Evolutionary conservation across 2,797 vertebrate species (phyloP).

Genomic region (Leptatherina wallacei): DNA sequence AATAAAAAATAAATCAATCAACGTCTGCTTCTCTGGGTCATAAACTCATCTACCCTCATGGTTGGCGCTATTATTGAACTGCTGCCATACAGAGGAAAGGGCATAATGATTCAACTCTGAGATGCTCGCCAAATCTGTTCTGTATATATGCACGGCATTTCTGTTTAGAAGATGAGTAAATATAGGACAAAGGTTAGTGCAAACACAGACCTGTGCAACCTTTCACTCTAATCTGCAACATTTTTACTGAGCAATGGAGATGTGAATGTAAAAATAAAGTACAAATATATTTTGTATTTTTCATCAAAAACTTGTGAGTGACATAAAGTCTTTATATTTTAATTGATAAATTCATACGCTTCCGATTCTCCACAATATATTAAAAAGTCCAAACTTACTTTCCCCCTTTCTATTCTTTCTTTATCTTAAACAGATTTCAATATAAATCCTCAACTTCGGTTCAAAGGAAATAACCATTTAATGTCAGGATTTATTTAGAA

Average conservation of each 20-base stretch:
- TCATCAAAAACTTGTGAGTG: not conserved
- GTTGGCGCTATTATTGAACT: slow-evolving; percentile 64
- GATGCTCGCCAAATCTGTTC: slow-evolving; percentile 79
- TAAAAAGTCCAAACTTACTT: not conserved
- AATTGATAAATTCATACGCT: not conserved
- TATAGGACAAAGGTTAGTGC: slow-evolving; percentile 67
- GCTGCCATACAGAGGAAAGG: slow-evolving; percentile 71
- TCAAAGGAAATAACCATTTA: slow-evolving; percentile 59
- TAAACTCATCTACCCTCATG: slow-evolving; percentile 20
- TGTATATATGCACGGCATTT: slow-evolving; percentile 81
- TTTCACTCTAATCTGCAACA: slow-evolving; percentile 46
- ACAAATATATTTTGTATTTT: not conserved
- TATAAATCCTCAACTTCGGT: slow-evolving; percentile 44
- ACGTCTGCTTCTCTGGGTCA: not conserved
- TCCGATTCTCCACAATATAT: not conserved
- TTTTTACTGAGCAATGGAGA: slow-evolving; percentile 18
- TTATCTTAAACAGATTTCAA: slow-evolving; percentile 23
- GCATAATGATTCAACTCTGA: slow-evolving; percentile 70
- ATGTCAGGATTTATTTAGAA: slow-evolving; percentile 59
- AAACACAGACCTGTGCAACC: slow-evolving; percentile 69
- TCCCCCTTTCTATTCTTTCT: not conserved
- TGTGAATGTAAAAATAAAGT: not conserved
- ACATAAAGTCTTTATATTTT: not conserved
- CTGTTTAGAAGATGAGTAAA: slow-evolving; percentile 79
- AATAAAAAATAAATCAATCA: not conserved